Base-by-base conservation (phyloP, 1,140 invertebrate species). In the Drosophila repletoides region DNA sequence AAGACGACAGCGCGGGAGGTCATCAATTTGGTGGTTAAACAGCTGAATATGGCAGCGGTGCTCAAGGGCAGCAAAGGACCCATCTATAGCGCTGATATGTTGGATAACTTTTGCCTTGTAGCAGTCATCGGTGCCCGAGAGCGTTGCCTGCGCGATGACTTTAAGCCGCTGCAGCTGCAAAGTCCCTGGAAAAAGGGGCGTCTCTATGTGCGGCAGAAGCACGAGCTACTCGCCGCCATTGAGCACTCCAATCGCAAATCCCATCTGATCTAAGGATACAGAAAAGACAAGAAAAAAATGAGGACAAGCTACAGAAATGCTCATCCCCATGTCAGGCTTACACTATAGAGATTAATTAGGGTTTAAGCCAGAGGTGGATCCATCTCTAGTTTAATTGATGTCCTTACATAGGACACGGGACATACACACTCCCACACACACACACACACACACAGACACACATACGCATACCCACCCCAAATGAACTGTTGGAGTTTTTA, bases 101-200 rank as follows among this genome's bases (percentile, higher is more conserved):
- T 96, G 48, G 93, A 94, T 14, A 96, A 97, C 76, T 98, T 98
- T 88, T 98, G 97, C 89, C 91, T 99, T 10, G 97, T 98, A 0
- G 97, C 97, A 0, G 97, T 98, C 9, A 97, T 98, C 38, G 97
- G 97, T 1, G 96, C 97, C 0, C 91, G 97, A 5, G 97, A 99
- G 88, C 91, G 97, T 38, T 98, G 97, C 87, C 92, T 99, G 0
- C 92, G 97, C 6, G 97, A 98, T 75, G 97, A 99, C 88, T 98
- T 98, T 87, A 95, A 96, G 73, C 96, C 97, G 0, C 91, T 99
- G 1, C 95, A 97, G 72, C 91, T 99, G 17, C 97, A 98, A 86
- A 97, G 97, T 90, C 97, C 97, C 0, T 99, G 98, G 98, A 95
- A 96, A 48, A 97, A 97, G 81, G 97, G 98, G 0, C 92, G 96